These are phyloP conservation scores for Tenebrio molitor DNA, from an alignment of 1,140 invertebrate genomes.

Conservation along the genomic window DNA sequence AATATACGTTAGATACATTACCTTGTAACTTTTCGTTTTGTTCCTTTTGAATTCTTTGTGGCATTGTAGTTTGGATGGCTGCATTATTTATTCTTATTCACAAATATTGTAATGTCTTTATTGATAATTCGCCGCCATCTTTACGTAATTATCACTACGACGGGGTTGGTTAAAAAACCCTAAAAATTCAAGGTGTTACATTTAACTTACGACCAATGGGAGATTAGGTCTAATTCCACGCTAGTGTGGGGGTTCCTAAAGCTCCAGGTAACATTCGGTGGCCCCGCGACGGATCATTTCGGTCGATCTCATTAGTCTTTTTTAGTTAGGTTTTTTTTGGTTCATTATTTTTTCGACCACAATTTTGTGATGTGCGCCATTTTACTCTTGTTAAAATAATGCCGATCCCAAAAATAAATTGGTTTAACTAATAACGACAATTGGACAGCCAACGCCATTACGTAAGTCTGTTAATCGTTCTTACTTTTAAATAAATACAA, in stretches of 20 bases:
- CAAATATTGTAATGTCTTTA: slow-evolving; percentile 3
- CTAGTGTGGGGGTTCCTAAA: slow-evolving; percentile 20
- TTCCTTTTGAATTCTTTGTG: slow-evolving; percentile 51
- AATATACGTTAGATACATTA: slow-evolving; percentile 51
- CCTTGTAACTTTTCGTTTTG: slow-evolving; percentile 49
- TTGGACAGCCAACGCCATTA: slow-evolving; percentile 2
- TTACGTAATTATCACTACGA: neutral
- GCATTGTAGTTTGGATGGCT: slow-evolving; percentile 15
- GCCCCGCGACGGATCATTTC: slow-evolving; percentile 31
- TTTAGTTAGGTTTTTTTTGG: slow-evolving; percentile 40
- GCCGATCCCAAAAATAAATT: neutral
- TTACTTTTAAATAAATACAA: too few species aligned
- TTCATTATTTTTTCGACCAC: neutral
- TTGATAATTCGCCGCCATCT: slow-evolving; percentile 41
- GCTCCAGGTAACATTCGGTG: slow-evolving; percentile 19
- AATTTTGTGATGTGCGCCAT: slow-evolving; percentile 17
- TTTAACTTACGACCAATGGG: slow-evolving; percentile 43
- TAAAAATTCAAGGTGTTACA: slow-evolving; percentile 43
- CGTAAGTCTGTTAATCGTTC: too few species aligned
- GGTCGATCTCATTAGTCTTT: slow-evolving; percentile 30
- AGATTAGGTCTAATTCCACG: slow-evolving; percentile 31
- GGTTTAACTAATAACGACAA: slow-evolving; percentile 8
- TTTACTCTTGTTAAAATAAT: neutral
- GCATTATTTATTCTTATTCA: slow-evolving; percentile 33
- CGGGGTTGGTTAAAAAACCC: slow-evolving; percentile 40